phyloP scores from a whole-genome alignment of 37 sponge, comb jelly and placozoan species.

The Amphimedon queenslandica region DNA sequence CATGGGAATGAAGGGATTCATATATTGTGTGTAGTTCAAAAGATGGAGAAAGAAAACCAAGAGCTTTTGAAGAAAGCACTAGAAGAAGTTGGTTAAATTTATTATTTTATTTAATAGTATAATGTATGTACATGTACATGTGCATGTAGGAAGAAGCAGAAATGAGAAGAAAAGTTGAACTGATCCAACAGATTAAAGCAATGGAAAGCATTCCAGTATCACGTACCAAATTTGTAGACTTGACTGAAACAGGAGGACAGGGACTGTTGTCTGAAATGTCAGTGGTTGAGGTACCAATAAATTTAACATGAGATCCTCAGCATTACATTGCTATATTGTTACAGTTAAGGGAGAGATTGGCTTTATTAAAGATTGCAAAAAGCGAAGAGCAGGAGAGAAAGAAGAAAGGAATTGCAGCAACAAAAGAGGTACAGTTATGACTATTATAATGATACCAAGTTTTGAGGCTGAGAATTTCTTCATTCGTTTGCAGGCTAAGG shows the following conservation, averaged over 20 bases:
- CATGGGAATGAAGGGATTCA: no score
- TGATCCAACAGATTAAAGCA: slow-evolving; percentile 93
- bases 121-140: slow-evolving; percentile 2
- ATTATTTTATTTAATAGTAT: background rate
- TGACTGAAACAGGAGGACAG: slow-evolving; percentile 79
- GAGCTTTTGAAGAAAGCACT: slow-evolving; percentile 83
- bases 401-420: slow-evolving; percentile 73
- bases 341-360: slow-evolving; percentile 80
- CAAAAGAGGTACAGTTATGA: slow-evolving; percentile 85
- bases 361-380: slow-evolving; percentile 67
- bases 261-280: slow-evolving; percentile 96
- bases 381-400: slow-evolving; percentile 79
- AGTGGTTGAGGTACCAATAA: slow-evolving; percentile 72
- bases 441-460: no score
- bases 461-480: no score
- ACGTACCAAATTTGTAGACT: slow-evolving; percentile 85
- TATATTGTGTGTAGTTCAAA: no score
- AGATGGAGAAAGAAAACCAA: slow-evolving; percentile 82
- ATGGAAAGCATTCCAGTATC: slow-evolving; percentile 89
- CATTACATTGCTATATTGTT: no score
- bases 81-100: slow-evolving; percentile 65
- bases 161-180: slow-evolving; percentile 84
- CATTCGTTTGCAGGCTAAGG: no score
- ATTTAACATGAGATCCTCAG: background rate
- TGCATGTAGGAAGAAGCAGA: slow-evolving; percentile 72